These are phyloP conservation scores for Leptinotarsa juncta DNA, from an alignment of 2,888 invertebrate species.

Conservation along the genomic window DNA sequence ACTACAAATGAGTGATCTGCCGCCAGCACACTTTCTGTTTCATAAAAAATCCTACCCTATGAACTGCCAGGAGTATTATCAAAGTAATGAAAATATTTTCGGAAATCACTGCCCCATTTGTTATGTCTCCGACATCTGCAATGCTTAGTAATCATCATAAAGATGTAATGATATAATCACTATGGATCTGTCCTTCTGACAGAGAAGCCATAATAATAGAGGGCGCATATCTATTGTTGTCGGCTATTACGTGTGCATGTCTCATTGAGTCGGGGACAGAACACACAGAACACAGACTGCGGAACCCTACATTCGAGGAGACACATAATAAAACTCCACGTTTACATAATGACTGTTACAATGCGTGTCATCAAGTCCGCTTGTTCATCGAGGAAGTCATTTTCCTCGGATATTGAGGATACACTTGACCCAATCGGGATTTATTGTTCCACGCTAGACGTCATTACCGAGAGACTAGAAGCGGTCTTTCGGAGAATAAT, in stretches of 20 bases:
- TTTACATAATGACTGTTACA: constrained; percentile 65
- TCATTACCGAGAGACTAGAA: constrained; percentile 49
- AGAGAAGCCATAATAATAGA: constrained; percentile 49
- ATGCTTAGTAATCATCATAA: constrained; percentile 46
- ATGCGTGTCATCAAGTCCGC: constrained; percentile 64
- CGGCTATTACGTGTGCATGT: constrained; percentile 52
- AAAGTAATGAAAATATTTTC: constrained; percentile 45
- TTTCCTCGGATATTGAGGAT: constrained; percentile 61
- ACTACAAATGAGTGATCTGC: not conserved
- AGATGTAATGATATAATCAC: constrained; percentile 49
- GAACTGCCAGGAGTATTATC: constrained; percentile 25
- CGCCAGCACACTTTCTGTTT: not conserved
- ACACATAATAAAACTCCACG: constrained; percentile 62
- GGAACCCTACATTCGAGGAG: constrained; percentile 49
- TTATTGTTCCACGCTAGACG: constrained; percentile 55
- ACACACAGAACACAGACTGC: constrained; percentile 20
- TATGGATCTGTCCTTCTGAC: constrained; percentile 44
- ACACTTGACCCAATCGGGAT: constrained; percentile 60
- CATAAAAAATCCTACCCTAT: constrained; percentile 7
- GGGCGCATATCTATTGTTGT: constrained; percentile 38
- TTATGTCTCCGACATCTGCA: constrained; percentile 42
- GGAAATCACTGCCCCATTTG: constrained; percentile 40
- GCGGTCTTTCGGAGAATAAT: constrained; percentile 42
- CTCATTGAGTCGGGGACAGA: constrained; percentile 48
- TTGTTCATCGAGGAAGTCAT: constrained; percentile 65